Evolutionary conservation across 2,797 vertebrate genomes (phyloP).

Genomic region (Orestias chungarensis): DNA sequence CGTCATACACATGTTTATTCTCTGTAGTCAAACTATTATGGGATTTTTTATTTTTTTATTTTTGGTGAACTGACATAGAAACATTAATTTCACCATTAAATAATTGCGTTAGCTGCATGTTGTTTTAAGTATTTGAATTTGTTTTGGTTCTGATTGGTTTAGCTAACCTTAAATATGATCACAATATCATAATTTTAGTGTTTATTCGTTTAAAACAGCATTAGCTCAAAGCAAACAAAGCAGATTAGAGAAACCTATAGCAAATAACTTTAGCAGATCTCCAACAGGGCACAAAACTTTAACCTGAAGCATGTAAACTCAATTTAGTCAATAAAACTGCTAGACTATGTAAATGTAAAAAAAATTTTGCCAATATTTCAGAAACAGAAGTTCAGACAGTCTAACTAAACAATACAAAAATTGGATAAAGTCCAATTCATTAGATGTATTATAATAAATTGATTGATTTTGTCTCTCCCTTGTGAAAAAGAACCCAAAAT

Average conservation of each 20-base stretch:
- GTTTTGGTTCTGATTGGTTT: not conserved
- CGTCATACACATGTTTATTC: not conserved
- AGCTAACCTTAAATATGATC: not conserved
- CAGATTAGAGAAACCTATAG: not conserved
- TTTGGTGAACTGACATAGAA: not conserved
- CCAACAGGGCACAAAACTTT: not conserved
- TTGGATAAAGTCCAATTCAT: not conserved
- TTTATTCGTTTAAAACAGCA: not conserved
- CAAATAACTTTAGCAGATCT: not conserved
- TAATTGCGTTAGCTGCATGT: not conserved
- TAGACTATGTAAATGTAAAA: not conserved
- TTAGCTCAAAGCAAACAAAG: not conserved
- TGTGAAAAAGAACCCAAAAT: not conserved
- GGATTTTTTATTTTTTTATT: too few species aligned
- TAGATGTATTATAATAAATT: too few species aligned
- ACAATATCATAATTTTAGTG: not conserved
- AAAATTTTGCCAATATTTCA: not conserved
- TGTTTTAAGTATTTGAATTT: not conserved
- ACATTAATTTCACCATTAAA: not conserved
- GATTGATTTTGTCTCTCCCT: not conserved
- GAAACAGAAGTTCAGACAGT: not conserved
- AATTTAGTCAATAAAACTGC: not conserved
- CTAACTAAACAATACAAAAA: not conserved
- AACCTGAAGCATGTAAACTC: not conserved
- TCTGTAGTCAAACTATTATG: not conserved